Conservation (phyloP, 1,140 invertebrate genomes). For the Helicorthomorpha holstii region DNA sequence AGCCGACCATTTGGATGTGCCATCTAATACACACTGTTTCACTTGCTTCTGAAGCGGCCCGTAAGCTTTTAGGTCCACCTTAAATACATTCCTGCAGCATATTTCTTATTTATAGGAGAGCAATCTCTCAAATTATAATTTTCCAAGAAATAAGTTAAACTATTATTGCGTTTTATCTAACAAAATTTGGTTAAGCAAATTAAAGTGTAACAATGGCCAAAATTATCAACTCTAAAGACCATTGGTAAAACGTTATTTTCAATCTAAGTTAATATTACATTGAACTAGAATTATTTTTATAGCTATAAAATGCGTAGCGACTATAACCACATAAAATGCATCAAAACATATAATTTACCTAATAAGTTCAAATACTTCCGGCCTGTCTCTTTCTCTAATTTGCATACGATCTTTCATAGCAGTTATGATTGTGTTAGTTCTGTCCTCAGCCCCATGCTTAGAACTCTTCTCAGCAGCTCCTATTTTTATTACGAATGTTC, state of each 20-base stretch:
- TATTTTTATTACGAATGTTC: conserved; percentile 24
- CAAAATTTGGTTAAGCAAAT: no score
- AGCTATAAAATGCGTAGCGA: no score
- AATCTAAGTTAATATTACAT: no score
- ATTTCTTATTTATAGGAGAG: no score
- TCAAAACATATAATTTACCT: conserved; percentile 42
- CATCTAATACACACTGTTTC: conserved; percentile 96
- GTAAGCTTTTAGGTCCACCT: conserved; percentile 85
- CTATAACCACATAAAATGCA: no score
- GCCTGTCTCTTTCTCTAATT: conserved; percentile 87
- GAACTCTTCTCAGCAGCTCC: conserved; percentile 98
- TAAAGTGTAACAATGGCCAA: no score
- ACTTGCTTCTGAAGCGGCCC: conserved; percentile 91
- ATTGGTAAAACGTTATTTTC: no score
- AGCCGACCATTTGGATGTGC: conserved; percentile 99
- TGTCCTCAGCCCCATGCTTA: conserved; percentile 97
- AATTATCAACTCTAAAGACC: no score
- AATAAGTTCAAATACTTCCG: conserved; percentile 98
- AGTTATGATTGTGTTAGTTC: conserved; percentile 95
- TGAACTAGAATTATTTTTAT: no score
- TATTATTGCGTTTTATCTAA: no score
- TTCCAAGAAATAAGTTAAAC: no score
- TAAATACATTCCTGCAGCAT: conserved; percentile 68
- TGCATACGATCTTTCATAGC: conserved; percentile 99
- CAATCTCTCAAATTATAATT: no score